A percentile compares a stretch with the other conserved stretches of the same genome.
Evolutionary conservation across 2,113 vertebrate genomes (phyloP).

Genomic region (Anser brachyrhynchus): DNA sequence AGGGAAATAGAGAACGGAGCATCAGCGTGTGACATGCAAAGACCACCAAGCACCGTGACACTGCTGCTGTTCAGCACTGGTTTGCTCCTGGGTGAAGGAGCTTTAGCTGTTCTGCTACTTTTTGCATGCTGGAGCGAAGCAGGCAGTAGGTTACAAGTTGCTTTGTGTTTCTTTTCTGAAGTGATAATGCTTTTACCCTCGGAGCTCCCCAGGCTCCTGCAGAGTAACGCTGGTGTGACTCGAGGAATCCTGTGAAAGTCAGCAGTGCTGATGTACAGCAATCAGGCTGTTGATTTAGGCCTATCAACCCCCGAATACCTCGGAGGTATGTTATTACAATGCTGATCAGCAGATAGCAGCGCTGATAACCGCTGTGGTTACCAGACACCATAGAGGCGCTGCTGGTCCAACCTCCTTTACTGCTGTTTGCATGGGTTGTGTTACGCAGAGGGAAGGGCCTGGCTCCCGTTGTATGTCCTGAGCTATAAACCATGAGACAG

Average conservation of each 20-base stretch:
- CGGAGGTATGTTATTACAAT: not conserved
- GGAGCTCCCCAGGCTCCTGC: not conserved
- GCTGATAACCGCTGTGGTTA: not conserved
- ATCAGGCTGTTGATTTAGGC: not conserved
- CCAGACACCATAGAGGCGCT: not conserved
- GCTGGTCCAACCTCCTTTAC: not conserved
- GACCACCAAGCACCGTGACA: not conserved
- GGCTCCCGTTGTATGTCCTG: not conserved
- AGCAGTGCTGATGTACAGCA: not conserved
- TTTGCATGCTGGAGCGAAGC: not conserved
- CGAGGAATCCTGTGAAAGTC: not conserved
- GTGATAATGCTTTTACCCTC: not conserved
- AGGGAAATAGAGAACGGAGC: not conserved
- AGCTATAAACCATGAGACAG: not conserved
- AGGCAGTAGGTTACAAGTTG: not conserved
- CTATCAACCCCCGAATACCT: not conserved
- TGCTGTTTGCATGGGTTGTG: not conserved
- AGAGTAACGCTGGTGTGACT: not conserved
- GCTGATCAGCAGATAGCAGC: constrained; percentile 11
- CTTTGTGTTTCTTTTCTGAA: not conserved
- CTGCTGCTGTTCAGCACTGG: not conserved
- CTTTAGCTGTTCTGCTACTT: not conserved
- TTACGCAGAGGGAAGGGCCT: not conserved
- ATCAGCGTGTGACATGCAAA: not conserved
- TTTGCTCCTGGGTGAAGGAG: not conserved